Conservation (phyloP, 2,888 invertebrate genomes). For the Pandemis cinnamomeana region DNA sequence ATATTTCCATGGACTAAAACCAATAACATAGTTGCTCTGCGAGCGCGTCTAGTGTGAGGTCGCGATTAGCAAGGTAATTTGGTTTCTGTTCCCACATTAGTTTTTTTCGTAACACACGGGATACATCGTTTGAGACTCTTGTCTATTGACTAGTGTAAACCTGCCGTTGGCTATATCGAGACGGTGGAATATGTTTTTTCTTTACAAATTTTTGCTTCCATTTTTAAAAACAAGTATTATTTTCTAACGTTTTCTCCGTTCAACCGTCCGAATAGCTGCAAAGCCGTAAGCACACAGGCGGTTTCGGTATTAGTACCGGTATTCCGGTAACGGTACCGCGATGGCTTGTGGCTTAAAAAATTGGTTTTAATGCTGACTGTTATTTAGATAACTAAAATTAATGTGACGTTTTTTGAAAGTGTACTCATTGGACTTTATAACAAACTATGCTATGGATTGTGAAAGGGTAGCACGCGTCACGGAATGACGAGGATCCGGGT, state of each 20-base stretch:
- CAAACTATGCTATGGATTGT: not conserved
- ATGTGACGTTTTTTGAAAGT: slow-evolving; percentile 1
- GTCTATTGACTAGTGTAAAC: not conserved
- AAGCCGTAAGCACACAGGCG: not conserved
- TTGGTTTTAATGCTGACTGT: slow-evolving; percentile 4
- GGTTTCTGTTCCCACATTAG: no score
- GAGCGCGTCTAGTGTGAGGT: no score
- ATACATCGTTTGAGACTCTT: not conserved
- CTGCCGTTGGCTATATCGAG: not conserved
- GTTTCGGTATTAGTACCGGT: not conserved
- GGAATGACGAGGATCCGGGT: no score
- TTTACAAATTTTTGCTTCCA: not conserved
- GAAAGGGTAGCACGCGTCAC: no score
- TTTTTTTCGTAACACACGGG: no score
- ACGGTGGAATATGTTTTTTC: not conserved
- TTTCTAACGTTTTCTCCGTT: not conserved
- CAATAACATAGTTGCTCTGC: no score
- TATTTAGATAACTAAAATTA: slow-evolving; percentile 12
- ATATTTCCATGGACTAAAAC: no score
- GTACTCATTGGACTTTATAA: not conserved
- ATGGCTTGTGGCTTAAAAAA: not conserved
- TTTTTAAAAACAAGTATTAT: not conserved
- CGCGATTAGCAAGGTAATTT: no score
- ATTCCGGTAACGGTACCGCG: not conserved
- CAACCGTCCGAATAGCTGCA: not conserved